Base-by-base conservation (phyloP, 2,888 invertebrate species). In the Bedellia somnulentella region DNA sequence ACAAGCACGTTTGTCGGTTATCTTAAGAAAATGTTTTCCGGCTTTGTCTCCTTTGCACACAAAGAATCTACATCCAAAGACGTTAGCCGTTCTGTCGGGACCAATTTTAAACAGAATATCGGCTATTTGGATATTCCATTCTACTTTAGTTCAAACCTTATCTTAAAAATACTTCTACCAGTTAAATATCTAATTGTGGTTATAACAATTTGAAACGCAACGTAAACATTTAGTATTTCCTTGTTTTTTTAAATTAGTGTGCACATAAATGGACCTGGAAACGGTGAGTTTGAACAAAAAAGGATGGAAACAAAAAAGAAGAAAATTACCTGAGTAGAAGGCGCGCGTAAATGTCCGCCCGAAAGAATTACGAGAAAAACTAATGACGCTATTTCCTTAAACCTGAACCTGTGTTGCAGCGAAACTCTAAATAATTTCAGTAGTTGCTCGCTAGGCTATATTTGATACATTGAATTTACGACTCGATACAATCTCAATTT, bases 311-410 rank as follows among this genome's bases (percentile, higher is more conserved):
- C 34, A 33, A 37, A 38, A 21, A 43, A 49, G 36, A 37, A 41
- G 44, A 44, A 42, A 44, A 51, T 41, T 35, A 42, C 43, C 42
- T 37, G 42, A 46, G 47, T 44, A 49, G 47, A 52, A 61, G 56
- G 51, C 52, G 50, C 49, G 48, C 57, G 51, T 57, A 62, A 66
- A 66, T 50, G 60, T 64, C 60, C 54, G 46, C 45, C 33, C 40
- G 42, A 43, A 59, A 70, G 61, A 67, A 62, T 64, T 67, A 66
- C 60, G 62, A 57, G 63, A 57, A 53, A 60, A 61, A 52, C 62
- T 71, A 70, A 71, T 68, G 70, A 70, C 54, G 57, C 59, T 47
- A 70, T 70, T 70, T 71, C 71, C 70, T 61, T 50, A 49, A 47
- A 45, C 49, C 47, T 41, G 42, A 45, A 49, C 58, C 56, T n/a